Evolutionary conservation across 2,797 vertebrate genomes (phyloP).

Genomic region (Crocodylus rhombifer): DNA sequence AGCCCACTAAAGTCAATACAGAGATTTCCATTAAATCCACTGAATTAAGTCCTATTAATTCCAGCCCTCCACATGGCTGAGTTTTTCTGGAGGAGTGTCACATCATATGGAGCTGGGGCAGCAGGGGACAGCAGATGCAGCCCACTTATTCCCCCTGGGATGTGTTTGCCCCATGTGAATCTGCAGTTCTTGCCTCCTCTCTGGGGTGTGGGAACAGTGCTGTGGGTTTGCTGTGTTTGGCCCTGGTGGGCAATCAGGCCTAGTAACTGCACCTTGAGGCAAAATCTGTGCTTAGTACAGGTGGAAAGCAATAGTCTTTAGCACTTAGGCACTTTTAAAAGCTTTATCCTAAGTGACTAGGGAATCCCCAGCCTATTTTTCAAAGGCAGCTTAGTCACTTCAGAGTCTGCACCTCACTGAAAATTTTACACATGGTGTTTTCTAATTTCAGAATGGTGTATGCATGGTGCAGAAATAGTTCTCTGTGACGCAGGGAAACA

Average conservation of each 20-base stretch:
- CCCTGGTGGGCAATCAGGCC: background rate
- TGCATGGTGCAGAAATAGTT: slow-evolving; percentile 69
- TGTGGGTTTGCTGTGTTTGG: background rate
- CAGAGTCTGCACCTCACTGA: background rate
- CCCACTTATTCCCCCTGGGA: background rate
- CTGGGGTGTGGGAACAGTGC: background rate
- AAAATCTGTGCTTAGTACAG: background rate
- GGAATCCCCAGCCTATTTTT: slow-evolving; percentile 52
- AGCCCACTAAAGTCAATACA: background rate
- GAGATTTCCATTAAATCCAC: slow-evolving; percentile 44
- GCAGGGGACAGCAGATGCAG: background rate
- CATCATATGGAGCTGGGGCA: background rate
- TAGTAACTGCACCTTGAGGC: background rate
- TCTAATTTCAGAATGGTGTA: background rate
- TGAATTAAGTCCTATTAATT: slow-evolving; percentile 32
- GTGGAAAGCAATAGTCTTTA: slow-evolving; percentile 20
- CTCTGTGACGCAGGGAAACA: slow-evolving; percentile 29
- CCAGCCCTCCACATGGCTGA: background rate
- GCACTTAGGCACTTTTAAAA: slow-evolving; percentile 28
- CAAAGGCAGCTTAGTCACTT: slow-evolving; percentile 34
- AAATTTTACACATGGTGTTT: background rate
- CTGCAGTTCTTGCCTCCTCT: background rate
- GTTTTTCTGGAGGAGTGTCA: background rate
- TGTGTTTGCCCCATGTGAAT: background rate
- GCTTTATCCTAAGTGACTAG: slow-evolving; percentile 6